Evolutionary conservation across 2,888 invertebrate genomes (phyloP).

Genomic region (Pseudoips prasinana): DNA sequence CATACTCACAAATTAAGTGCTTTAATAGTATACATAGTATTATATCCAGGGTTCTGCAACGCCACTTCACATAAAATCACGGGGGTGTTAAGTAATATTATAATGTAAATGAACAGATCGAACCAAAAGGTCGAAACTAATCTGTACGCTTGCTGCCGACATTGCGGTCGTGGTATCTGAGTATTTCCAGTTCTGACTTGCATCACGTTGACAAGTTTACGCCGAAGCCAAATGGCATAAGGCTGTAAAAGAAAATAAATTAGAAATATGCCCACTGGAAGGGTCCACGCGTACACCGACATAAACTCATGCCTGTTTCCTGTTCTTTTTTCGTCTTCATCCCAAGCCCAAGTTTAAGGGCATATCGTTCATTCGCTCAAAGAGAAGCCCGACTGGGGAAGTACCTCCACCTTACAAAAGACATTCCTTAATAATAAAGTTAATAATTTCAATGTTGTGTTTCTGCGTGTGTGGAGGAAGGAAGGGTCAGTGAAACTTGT

Average conservation of each 20-base stretch:
- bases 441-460: too few species aligned
- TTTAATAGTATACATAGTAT: slow-evolving; percentile 49
- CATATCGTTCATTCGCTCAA: too few species aligned
- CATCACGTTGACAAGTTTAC: slow-evolving; percentile 64
- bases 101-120: slow-evolving; percentile 66
- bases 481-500: too few species aligned
- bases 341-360: too few species aligned
- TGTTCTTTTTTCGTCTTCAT: too few species aligned
- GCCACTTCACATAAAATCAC: slow-evolving; percentile 67
- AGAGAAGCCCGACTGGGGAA: too few species aligned
- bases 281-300: too few species aligned
- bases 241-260: slow-evolving; percentile 36
- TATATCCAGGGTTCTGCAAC: slow-evolving; percentile 39
- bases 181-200: slow-evolving; percentile 50
- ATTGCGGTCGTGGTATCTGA: slow-evolving; percentile 55
- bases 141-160: slow-evolving; percentile 59
- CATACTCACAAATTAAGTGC: slow-evolving; percentile 62
- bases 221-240: slow-evolving; percentile 67
- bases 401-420: too few species aligned
- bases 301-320: too few species aligned
- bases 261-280: too few species aligned
- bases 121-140: slow-evolving; percentile 65
- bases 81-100: slow-evolving; percentile 68
- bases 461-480: too few species aligned
- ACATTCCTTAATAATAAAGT: too few species aligned